Evolutionary conservation across 2,888 invertebrate genomes (phyloP).

Genomic region (Athrips mouffetella): DNA sequence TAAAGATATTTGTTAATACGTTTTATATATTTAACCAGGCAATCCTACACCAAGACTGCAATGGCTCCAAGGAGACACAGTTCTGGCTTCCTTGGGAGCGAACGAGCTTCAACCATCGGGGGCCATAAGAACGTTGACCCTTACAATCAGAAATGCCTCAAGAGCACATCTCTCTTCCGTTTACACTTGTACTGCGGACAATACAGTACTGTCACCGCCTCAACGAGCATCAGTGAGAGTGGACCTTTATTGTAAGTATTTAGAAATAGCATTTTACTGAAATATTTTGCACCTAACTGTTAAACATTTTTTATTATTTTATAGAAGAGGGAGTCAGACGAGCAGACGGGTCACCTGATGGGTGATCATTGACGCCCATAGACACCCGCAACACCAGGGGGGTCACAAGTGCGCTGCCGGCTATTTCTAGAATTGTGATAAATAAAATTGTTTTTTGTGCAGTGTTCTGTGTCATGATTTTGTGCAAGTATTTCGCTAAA

Average conservation of each 20-base stretch:
- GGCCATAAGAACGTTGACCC: slow-evolving; percentile 45
- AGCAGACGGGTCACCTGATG: no score
- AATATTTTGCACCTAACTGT: background rate
- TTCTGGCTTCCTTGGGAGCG: slow-evolving; percentile 50
- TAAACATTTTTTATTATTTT: background rate
- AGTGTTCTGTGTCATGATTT: no score
- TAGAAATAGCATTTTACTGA: no score
- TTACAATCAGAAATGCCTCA: slow-evolving; percentile 60
- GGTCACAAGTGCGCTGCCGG: no score
- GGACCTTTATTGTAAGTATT: slow-evolving; percentile 82
- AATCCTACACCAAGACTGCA: slow-evolving; percentile 65
- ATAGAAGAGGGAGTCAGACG: no score
- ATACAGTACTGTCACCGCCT: slow-evolving; percentile 82
- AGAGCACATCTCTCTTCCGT: slow-evolving; percentile 80
- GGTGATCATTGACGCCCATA: no score
- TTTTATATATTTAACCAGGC: slow-evolving; percentile 40
- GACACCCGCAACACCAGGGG: no score
- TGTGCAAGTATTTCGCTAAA: no score
- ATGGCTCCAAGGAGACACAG: slow-evolving; percentile 64
- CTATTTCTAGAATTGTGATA: no score
- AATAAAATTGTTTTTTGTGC: no score
- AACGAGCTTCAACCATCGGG: slow-evolving; percentile 47
- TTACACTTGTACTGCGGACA: slow-evolving; percentile 84
- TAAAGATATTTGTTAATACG: no score
- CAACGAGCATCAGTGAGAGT: slow-evolving; percentile 81